Base-by-base conservation (phyloP, 1,140 invertebrate genomes). In the Glossosoma conforme region DNA sequence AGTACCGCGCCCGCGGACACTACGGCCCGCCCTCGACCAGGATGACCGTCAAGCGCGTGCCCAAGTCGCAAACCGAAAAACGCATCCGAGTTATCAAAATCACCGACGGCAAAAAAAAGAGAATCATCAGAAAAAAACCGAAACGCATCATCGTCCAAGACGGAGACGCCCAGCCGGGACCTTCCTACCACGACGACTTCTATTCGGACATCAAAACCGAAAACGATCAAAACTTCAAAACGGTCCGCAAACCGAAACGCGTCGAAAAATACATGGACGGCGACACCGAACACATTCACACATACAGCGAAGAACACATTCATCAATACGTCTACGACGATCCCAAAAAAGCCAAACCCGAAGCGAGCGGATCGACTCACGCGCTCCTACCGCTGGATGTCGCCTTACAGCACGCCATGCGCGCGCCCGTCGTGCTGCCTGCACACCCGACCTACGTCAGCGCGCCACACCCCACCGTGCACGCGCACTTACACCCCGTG, bases 241-340 rank as follows among this genome's bases (percentile, higher is more conserved):
- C 67, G 55, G 61, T 69, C 21, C 69, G 60, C 42, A 75, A 72
- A 60, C 70, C 72, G 37, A 70, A 66, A 50, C 61, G 70, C 37
- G 64, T 75, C 32, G 70, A 75, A 61, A 75, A 75, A 63, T 72
- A 71, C 52, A 63, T 75, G 30, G 70, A 75, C 38, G 70, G 72
- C 28, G 65, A 75, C 56, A 71, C 69, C 43, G 72, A 75, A 59
- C 72, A 75, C 44, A 71, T 75, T 53, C 72, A 75, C 44, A 71
- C 68, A 1, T 75, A 72, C 20, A 73, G 65, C 25, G 72, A 75
- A 58, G 72, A 75, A 52, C 72, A 75, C 30, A 68, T 75, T 44
- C 72, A 75, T 52, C 72, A 75, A 56, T 37, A 72, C 32, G 61
- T 71, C 2, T 70, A 63, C 49, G 65, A 72, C 43, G 62, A 68